Evolutionary conservation across 2,797 vertebrate species (phyloP), one percentile per base, ranked within the genome.

Genomic region (Mus spretus): DNA sequence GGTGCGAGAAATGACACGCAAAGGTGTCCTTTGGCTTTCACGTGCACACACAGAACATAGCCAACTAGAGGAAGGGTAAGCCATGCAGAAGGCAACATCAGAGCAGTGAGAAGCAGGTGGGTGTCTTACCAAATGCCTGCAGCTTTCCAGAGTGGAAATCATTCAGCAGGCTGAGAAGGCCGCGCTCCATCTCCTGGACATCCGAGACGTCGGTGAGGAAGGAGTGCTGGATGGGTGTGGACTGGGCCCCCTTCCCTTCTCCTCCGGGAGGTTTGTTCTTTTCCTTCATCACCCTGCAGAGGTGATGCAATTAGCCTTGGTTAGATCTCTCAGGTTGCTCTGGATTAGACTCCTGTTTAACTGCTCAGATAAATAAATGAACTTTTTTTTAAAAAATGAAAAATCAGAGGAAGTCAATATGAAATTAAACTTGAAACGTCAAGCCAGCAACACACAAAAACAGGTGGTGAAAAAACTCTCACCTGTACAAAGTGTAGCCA

Each of bases 81-180:
- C 90, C 55, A 75, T 3, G 28, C 20, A 92, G 26, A 89, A 96
- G 90, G 90, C 15, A 82, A 37, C 53, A 59, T 6, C 13, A 74
- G 78, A 40, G 96, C 65, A 31, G 26, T 87, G 40, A 17, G 81
- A 0, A 6, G 84, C 24, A 8, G 6, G 83, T 20, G 19, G 59
- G 2, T 13, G 10, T 31, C 61, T 98, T 98, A 99, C 99, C 99
- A 97, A 99, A 99, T 0, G 99, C 99, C 97, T 99, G 99, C 63
- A 99, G 99, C 98, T 99, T 99, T 91, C 99, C 99, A 84, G 99
- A 99, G 97, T 99, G 99, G 98, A 99, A 99, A 98, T 99, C 99
- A 50, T 99, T 99, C 85, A 99, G 98, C 88, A 99, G 99, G 82
- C 99, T 99, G 15, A 99, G 98, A 67, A 99, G 99, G 26, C 99